Base-by-base conservation (phyloP, 2,113 vertebrate species). In the Aegotheles bennettii region DNA sequence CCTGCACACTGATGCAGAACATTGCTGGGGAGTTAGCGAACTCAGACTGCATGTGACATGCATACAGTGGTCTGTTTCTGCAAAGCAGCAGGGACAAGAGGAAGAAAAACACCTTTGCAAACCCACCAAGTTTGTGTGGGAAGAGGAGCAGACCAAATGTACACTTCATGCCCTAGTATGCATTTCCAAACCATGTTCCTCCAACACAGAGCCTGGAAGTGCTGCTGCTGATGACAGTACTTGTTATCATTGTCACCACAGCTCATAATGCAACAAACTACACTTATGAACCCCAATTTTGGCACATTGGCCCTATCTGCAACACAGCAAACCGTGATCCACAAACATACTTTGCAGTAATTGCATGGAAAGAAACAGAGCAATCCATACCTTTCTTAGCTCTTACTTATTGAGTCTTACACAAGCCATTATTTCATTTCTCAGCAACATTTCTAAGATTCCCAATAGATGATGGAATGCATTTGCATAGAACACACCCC, bases 1-100 rank as follows among this genome's bases (percentile, higher is more conserved):
- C 24, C 40, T 63, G 43, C 51, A 68, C 2, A 2, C 12, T 24
- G 28, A 36, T 4, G 15, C 8, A 48, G 25, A 48, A 29, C 4
- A 54, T 0, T 33, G 23, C 3, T 3, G 0, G 28, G 40, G 45
- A 75, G 28, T 2, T 9, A 18, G 14, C 4, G 11, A 90, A 82
- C 0, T 78, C 42, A 59, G 45, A 19, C 45, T 54, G 9, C 29
- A 8, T 5, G 17, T 33, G 24, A 57, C 7, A 40, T 8, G 11
- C 2, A 0, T 6, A 13, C 2, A 19, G 13, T 12, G 17, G 33
- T 31, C 43, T 28, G 35, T 18, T 87, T 75, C 47, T 60, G 40
- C 29, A 89, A 91, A 77, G 42, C 7, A 47, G 35, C 38, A n/a
- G 13, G 16, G 15, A 19, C 10, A 67, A 65, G 8, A 54, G 26